These are phyloP conservation scores for Coendou prehensilis DNA, from an alignment of 2,797 vertebrate species.

Conservation along the genomic window DNA sequence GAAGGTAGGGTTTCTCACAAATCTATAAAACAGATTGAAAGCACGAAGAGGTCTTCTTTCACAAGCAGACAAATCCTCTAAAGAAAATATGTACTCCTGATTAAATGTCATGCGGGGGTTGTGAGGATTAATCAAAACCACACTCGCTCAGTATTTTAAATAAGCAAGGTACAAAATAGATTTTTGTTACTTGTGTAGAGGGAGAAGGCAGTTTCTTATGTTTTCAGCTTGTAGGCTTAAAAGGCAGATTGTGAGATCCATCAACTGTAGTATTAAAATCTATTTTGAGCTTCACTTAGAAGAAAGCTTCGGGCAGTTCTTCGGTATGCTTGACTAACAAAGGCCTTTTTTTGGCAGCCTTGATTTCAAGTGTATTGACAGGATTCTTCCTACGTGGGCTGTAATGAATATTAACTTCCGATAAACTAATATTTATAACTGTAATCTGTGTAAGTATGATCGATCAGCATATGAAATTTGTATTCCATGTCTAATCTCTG, in stretches of 20 bases:
- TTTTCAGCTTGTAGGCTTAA: conserved; percentile 54
- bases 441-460: neutral
- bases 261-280: conserved; percentile 75
- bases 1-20: neutral
- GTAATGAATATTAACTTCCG: conserved; percentile 58
- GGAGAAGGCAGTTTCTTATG: conserved; percentile 45
- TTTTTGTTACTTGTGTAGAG: conserved; percentile 60
- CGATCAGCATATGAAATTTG: conserved; percentile 65
- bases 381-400: conserved; percentile 54
- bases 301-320: conserved; percentile 69
- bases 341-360: conserved; percentile 67
- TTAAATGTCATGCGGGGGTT: conserved; percentile 81
- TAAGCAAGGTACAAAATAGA: conserved; percentile 47
- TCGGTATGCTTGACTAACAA: conserved; percentile 66
- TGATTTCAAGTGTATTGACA: conserved; percentile 68
- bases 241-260: conserved; percentile 67
- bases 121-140: conserved; percentile 76
- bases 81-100: conserved; percentile 69
- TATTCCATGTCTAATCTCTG: conserved; percentile 66
- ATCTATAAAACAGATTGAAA: conserved; percentile 24
- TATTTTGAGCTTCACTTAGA: conserved; percentile 79
- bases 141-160: conserved; percentile 18
- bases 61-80: conserved; percentile 43
- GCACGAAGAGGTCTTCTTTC: conserved; percentile 47
- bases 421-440: conserved; percentile 62